Evolutionary conservation across 1,140 invertebrate species (phyloP).

Genomic region (Megathymus violae): DNA sequence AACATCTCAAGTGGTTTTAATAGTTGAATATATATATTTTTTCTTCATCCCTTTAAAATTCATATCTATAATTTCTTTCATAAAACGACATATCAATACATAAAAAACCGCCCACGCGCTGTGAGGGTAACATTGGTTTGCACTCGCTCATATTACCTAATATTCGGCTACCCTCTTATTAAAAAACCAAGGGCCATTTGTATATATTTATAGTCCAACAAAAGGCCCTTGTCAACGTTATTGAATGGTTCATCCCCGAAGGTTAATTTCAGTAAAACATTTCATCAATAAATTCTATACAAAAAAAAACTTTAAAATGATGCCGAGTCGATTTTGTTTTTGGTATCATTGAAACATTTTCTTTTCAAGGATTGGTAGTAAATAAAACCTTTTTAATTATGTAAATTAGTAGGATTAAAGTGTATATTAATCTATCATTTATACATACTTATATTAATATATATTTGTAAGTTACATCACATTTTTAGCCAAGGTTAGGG

Average conservation of each 20-base stretch:
- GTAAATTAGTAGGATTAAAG: background rate
- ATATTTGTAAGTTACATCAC: too few species aligned
- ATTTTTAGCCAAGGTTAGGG: too few species aligned
- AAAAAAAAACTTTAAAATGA: constrained; percentile 14
- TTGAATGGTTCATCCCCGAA: constrained; percentile 58
- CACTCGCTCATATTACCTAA: constrained; percentile 80
- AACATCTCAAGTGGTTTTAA: too few species aligned
- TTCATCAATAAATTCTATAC: constrained; percentile 48
- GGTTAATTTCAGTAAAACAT: constrained; percentile 80
- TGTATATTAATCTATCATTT: background rate
- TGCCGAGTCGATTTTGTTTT: constrained; percentile 7
- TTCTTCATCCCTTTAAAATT: too few species aligned
- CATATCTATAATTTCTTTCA: constrained; percentile 41
- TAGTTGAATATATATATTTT: too few species aligned
- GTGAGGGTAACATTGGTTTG: constrained; percentile 78
- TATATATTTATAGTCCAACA: constrained; percentile 73
- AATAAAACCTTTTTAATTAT: constrained; percentile 4
- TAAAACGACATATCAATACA: constrained; percentile 49
- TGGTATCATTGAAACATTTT: constrained; percentile 15
- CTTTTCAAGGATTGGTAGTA: background rate
- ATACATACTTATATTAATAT: too few species aligned
- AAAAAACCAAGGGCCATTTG: constrained; percentile 81
- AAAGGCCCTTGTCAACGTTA: constrained; percentile 65
- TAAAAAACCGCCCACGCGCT: constrained; percentile 54
- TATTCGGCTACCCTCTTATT: constrained; percentile 81